A percentile compares a stretch with the other conserved stretches of the same genome.
phyloP scores from a whole-genome alignment of 2,888 invertebrate species.

The Andrena bicolor region DNA sequence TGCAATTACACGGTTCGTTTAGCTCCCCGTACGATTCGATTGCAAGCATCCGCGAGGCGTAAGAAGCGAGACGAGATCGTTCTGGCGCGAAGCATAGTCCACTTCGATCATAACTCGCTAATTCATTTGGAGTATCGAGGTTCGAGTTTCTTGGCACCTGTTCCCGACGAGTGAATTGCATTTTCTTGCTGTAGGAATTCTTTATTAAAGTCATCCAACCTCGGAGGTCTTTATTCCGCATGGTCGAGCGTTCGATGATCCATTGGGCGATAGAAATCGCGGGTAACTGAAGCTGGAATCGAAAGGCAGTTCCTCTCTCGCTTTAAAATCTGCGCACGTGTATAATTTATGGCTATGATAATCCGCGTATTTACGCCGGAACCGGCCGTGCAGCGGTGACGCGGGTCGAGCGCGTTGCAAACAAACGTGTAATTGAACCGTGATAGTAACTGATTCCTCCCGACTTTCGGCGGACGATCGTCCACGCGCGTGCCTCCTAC shows the following conservation, averaged over 20 bases:
- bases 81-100: background rate
- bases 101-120: no score
- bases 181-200: no score
- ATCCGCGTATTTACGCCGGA: slow-evolving; percentile 22
- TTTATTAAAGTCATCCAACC: no score
- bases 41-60: no score
- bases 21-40: background rate
- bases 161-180: no score
- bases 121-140: no score
- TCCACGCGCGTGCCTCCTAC: background rate
- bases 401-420: slow-evolving; percentile 10
- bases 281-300: background rate
- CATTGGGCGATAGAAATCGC: no score
- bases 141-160: no score
- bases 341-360: slow-evolving; percentile 44
- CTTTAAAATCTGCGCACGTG: slow-evolving; percentile 6
- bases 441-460: background rate
- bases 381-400: background rate
- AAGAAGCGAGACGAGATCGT: background rate
- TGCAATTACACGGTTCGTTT: slow-evolving; percentile 2
- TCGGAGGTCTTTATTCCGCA: no score
- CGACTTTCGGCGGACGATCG: background rate
- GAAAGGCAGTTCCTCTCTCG: background rate
- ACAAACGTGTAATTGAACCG: slow-evolving; percentile 25
- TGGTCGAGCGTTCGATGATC: no score